These are phyloP conservation scores for Thomomys bottae DNA, from an alignment of 2,113 vertebrate species.

Conservation along the genomic window DNA sequence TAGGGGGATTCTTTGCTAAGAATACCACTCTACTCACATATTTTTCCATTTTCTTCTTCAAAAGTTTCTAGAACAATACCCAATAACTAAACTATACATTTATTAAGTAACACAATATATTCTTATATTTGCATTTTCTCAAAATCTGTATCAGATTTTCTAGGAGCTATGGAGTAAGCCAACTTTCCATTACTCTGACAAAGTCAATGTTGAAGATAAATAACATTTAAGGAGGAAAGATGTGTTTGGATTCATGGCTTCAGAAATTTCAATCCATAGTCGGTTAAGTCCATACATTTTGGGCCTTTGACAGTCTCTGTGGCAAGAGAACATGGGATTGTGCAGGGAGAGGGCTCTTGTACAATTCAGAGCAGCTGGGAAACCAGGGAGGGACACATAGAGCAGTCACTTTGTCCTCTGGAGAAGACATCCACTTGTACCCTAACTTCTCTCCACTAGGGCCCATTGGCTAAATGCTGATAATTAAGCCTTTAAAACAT, in stretches of 20 bases:
- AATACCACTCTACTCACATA: too few species aligned
- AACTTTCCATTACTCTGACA: background rate
- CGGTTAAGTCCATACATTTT: too few species aligned
- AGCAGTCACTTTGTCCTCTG: too few species aligned
- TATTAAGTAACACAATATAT: background rate
- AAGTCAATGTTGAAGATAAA: background rate
- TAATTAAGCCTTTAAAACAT: background rate
- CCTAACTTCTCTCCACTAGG: background rate
- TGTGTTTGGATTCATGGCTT: background rate
- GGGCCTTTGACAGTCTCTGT: background rate
- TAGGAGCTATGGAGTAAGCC: background rate
- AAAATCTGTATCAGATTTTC: background rate
- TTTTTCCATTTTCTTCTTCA: background rate
- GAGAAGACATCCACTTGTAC: background rate
- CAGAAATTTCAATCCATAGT: background rate
- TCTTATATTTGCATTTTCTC: background rate
- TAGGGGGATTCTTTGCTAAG: background rate
- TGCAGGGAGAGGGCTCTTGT: too few species aligned
- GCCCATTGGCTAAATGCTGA: background rate
- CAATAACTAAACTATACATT: background rate
- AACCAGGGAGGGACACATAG: background rate
- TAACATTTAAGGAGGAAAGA: background rate
- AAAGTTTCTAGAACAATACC: background rate
- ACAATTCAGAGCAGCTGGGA: background rate
- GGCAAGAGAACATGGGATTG: background rate